phyloP scores from a whole-genome alignment of 2,888 invertebrate species.

The Phytoseiulus persimilis region DNA sequence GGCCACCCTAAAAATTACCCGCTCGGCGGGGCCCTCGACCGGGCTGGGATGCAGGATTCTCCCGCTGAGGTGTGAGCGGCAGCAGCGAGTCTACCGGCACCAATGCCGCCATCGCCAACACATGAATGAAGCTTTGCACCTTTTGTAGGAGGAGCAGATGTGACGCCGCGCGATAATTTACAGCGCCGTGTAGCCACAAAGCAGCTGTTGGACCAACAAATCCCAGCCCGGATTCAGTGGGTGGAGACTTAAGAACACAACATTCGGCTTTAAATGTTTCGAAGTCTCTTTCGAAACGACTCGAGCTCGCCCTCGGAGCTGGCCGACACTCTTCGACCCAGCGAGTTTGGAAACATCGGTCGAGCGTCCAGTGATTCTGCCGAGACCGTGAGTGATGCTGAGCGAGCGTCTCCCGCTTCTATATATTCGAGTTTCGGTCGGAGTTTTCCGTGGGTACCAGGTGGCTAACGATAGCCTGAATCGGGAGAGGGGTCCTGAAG shows the following conservation, averaged over 20 bases:
- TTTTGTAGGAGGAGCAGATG: not conserved
- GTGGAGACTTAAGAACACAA: not conserved
- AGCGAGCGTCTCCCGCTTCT: no score
- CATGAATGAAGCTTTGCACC: not conserved
- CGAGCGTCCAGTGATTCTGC: no score
- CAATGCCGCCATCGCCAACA: not conserved
- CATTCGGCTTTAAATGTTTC: not conserved
- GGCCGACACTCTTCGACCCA: not conserved
- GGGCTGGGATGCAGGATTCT: not conserved
- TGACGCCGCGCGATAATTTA: not conserved
- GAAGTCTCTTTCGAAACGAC: not conserved
- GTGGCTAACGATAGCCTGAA: no score
- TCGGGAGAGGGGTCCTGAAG: no score
- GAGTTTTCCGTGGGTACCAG: no score
- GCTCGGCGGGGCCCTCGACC: not conserved
- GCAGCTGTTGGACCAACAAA: slow-evolving; percentile 5
- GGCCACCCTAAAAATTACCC: not conserved
- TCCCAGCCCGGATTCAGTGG: not conserved
- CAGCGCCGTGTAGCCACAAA: not conserved
- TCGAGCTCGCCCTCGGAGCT: not conserved
- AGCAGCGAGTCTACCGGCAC: not conserved
- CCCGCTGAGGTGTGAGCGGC: not conserved
- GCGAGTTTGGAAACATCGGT: not conserved
- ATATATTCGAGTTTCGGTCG: no score
- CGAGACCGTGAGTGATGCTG: no score